Evolutionary conservation across 2,888 invertebrate genomes (phyloP).

Genomic region (Mythimna pallens): DNA sequence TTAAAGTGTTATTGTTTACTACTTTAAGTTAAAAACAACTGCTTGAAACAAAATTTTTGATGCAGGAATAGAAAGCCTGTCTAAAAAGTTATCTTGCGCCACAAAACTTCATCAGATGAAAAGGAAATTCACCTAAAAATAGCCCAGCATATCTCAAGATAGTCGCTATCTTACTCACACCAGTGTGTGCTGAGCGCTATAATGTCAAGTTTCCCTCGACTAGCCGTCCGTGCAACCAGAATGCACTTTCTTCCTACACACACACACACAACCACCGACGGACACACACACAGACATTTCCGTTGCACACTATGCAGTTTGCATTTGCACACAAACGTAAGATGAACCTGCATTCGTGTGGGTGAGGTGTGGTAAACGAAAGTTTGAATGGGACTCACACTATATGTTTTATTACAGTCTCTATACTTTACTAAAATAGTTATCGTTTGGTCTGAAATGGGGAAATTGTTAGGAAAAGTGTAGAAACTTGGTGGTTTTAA

Average conservation of each 20-base stretch:
- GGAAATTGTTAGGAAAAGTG: slow-evolving; percentile 62
- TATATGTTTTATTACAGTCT: slow-evolving; percentile 61
- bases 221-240: slow-evolving; percentile 83
- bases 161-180: slow-evolving; percentile 41
- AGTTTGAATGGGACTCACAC: slow-evolving; percentile 64
- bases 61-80: background rate
- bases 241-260: slow-evolving; percentile 89
- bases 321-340: slow-evolving; percentile 55
- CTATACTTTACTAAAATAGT: slow-evolving; percentile 61
- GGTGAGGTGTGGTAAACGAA: slow-evolving; percentile 64
- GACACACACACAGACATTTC: slow-evolving; percentile 33
- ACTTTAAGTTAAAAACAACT: background rate
- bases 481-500: slow-evolving; percentile 49
- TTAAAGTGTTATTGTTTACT: background rate
- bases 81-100: background rate
- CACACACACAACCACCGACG: slow-evolving; percentile 57
- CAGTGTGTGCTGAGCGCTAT: slow-evolving; percentile 59
- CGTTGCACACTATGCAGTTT: slow-evolving; percentile 50
- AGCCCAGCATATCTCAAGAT: slow-evolving; percentile 65
- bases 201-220: slow-evolving; percentile 87
- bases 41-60: background rate
- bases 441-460: slow-evolving; percentile 54
- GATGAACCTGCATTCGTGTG: slow-evolving; percentile 42
- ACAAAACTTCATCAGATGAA: slow-evolving; percentile 16
- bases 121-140: slow-evolving; percentile 40